A percentile compares a stretch with the other conserved stretches of the same genome.
Conservation (phyloP, 2,113 vertebrate species). For the Oryzias melastigma region DNA sequence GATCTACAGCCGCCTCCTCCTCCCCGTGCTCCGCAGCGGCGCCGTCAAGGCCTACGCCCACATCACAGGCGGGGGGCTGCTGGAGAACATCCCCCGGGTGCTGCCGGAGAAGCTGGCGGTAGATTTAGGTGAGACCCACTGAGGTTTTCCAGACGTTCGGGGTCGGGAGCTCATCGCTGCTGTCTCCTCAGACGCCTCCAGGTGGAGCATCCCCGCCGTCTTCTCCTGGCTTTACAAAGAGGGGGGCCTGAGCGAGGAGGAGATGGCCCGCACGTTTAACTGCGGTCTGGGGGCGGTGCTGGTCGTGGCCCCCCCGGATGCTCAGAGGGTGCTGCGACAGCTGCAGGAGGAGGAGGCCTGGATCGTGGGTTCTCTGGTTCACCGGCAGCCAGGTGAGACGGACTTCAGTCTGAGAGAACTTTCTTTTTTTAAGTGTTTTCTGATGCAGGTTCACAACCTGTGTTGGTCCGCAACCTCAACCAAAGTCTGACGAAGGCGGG, state of each 20-base stretch:
- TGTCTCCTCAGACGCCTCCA: constrained; percentile 80
- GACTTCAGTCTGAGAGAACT: not conserved
- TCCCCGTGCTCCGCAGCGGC: constrained; percentile 86
- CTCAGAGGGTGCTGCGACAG: constrained; percentile 80
- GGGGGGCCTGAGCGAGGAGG: constrained; percentile 86
- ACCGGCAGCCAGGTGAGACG: constrained; percentile 75
- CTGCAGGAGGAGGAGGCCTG: constrained; percentile 84
- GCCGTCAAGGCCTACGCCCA: constrained; percentile 89
- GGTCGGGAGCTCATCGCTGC: not conserved
- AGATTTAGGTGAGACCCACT: constrained; percentile 81
- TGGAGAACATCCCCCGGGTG: constrained; percentile 94
- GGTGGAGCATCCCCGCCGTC: constrained; percentile 86
- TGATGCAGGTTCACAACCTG: constrained; percentile 59
- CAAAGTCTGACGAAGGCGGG: constrained; percentile 57
- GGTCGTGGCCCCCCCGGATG: constrained; percentile 77
- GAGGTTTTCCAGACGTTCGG: not conserved
- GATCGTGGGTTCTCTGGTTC: constrained; percentile 83
- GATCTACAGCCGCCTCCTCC: constrained; percentile 88
- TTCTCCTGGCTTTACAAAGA: constrained; percentile 91
- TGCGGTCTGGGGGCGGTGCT: constrained; percentile 89
- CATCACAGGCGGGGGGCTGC: constrained; percentile 93
- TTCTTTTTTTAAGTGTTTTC: not conserved
- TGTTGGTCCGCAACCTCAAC: constrained; percentile 73
- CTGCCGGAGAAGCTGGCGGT: constrained; percentile 83
- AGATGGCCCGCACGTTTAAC: constrained; percentile 95